phyloP scores from a whole-genome alignment of 2,113 vertebrate species.

The Chaetodon trifascialis region DNA sequence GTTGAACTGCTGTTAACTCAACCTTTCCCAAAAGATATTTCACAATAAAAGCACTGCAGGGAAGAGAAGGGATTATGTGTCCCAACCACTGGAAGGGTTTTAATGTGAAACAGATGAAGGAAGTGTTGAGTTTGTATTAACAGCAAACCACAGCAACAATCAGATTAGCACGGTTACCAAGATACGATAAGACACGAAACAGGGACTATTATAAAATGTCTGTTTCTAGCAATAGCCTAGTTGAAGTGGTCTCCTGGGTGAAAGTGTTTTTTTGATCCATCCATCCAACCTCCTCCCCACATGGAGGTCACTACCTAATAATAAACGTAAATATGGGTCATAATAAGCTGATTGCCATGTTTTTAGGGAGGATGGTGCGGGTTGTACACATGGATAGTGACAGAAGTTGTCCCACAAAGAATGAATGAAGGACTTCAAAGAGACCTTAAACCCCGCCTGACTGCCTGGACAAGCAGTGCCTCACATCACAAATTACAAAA shows the following conservation, averaged over 20 bases:
- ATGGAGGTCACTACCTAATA: too few species aligned
- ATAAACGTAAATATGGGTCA: too few species aligned
- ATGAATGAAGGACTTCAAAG: neutral
- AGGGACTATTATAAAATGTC: conserved; percentile 4
- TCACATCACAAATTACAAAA: neutral
- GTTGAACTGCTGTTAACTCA: conserved; percentile 36
- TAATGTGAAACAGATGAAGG: conserved; percentile 61
- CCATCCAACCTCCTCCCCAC: too few species aligned
- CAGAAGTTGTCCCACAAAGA: neutral
- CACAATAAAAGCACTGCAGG: conserved; percentile 48
- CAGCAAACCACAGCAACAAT: conserved; percentile 39
- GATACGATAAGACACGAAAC: conserved; percentile 23
- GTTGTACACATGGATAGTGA: neutral
- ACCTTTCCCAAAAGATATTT: conserved; percentile 44
- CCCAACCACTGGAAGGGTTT: conserved; percentile 43
- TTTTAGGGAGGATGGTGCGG: too few species aligned
- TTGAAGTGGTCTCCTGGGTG: too few species aligned
- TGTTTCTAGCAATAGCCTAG: conserved; percentile 4
- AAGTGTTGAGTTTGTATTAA: conserved; percentile 46
- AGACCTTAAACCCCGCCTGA: neutral
- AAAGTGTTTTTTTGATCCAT: too few species aligned
- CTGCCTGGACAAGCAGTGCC: neutral
- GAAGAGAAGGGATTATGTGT: conserved; percentile 45
- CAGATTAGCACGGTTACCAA: conserved; percentile 8
- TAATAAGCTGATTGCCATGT: too few species aligned